Base-by-base conservation (phyloP, 2,888 invertebrate species). In the Therioaphis trifolii region DNA sequence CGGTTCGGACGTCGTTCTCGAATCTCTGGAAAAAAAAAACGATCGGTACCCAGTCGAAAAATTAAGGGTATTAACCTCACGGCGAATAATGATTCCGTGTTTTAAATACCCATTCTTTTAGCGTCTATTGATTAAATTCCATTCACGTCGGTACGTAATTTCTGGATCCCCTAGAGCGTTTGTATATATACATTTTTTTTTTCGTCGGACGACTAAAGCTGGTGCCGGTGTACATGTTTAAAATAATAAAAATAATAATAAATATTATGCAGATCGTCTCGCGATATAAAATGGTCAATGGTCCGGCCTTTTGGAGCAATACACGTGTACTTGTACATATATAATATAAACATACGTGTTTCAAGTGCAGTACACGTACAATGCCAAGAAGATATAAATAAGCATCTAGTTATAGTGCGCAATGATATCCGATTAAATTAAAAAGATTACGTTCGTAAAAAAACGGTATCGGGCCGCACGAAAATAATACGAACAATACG, bases 231-330 rank as follows among this genome's bases (percentile, higher is more conserved):
- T 40, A 58, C 58, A 24, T 24, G 74, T 75, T 75, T 43, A 14
- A 58, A 24, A 75, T 58, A 46, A 40, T 40, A 71, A 71, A 27
- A 71, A 46, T 15, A 72, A 35, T 15, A 72, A 58, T 40, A 55
- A 74, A 75, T 40, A 58, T 75, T 75, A 75, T 58, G 58, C 58
- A 24, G 40, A 75, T 75, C 40, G 24, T 40, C 24, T 58, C 40
- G 40, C 18, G 61, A 27, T 61, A 61, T 75, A 27, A 63, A 77
- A 77, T 46, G 63, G 63, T 49, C 49, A 46, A 27, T 27, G n/a
- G 43, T 43, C n/a, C 58, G 61, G 49, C 46, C 29, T 77, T 49
- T 66, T 35, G 29, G 4, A 77, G n/a, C 15, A 27, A 24, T 4
- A 24, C 15, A n/a, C n/a, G n/a, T n/a, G n/a, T n/a, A n/a, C n/a